A percentile compares a stretch with the other conserved stretches of the same genome.
phyloP scores from a whole-genome alignment of 1,140 invertebrate genomes.

The Holotrichia oblita region DNA sequence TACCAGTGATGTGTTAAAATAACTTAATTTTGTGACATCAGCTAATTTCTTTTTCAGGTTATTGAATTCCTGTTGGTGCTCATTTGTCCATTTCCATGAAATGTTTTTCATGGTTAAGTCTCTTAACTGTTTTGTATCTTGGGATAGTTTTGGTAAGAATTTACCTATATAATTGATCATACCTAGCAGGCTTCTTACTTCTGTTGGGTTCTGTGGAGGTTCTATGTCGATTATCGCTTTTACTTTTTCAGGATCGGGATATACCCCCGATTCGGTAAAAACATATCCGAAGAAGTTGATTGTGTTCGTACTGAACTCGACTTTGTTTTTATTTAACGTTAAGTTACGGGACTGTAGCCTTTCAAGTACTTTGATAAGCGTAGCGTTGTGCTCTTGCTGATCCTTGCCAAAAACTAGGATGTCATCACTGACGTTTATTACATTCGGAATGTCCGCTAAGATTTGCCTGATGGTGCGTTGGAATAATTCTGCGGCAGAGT shows the following conservation, averaged over 20 bases:
- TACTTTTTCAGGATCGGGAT: too few species aligned
- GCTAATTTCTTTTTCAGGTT: constrained; percentile 38
- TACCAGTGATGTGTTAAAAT: constrained; percentile 9
- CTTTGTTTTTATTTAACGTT: constrained; percentile 53
- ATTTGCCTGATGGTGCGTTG: constrained; percentile 57
- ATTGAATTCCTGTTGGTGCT: constrained; percentile 37
- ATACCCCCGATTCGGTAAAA: constrained; percentile 52
- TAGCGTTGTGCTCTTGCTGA: constrained; percentile 52
- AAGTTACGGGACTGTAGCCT: constrained; percentile 24
- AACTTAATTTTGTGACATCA: constrained; percentile 24
- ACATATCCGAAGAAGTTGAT: constrained; percentile 58
- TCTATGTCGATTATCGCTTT: neutral
- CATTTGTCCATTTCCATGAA: neutral
- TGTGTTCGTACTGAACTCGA: constrained; percentile 48
- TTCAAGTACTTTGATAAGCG: constrained; percentile 42
- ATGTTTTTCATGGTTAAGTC: constrained; percentile 21
- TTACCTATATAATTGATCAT: constrained; percentile 58
- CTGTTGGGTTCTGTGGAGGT: neutral
- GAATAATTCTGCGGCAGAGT: constrained; percentile 57
- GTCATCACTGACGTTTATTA: constrained; percentile 57
- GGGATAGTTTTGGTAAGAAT: constrained; percentile 54
- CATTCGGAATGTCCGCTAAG: constrained; percentile 50
- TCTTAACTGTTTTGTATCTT: constrained; percentile 41
- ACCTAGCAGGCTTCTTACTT: too few species aligned
- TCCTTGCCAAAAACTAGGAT: constrained; percentile 55